Evolutionary conservation across 1,140 invertebrate species (phyloP), one percentile per base, ranked within the genome.

Genomic region (Drosophila nasuta): DNA sequence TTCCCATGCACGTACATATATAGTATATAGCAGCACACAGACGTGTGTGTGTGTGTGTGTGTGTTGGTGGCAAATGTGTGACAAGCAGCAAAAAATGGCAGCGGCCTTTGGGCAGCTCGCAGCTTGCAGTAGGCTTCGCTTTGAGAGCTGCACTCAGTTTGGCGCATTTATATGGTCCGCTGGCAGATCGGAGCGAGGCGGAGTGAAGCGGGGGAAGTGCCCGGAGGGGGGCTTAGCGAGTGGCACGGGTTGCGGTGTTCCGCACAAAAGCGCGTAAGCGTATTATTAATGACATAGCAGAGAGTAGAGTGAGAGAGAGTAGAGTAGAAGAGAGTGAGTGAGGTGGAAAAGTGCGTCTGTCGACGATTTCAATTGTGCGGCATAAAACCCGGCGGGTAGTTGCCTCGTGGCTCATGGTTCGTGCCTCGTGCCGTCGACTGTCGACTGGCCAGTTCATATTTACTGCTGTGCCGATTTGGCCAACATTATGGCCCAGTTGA

Each of bases 191-290:
- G 45, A 17, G 11, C 46, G 30, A 30, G 10, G 5, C 15, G 59
- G 11, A 13, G 43, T 10, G 11, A 11, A 28, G 25, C 3, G n/a
- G 49, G 20, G 11, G 30, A 13, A 43, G n/a, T 8, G 10, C 25
- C 30, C 1, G 5, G 63, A 20, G 8, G 11, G 5, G 25, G 15
- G 52, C 2, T 33, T 33, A 8, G 30, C 5, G 28, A 5, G 58
- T 11, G 15, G 35, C 25, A 54, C 4, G 58, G 17, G 38, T 51
- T 49, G 64, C 46, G 46, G 63, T 33, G 41, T 48, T 72, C 58
- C 30, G 57, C 54, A 82, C 78, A 82, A 82, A 82, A 82, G 78
- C 78, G 80, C 78, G 80, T 82, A 82, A 82, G 80, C 78, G 80
- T 81, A 82, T 82, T 82, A 82, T 82, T 82, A 78, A 82, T 81